Percentiles rank a stretch among this genome's conserved stretches.
phyloP scores from a whole-genome alignment of 1,140 invertebrate species.

The Drosophila parabipectinata region DNA sequence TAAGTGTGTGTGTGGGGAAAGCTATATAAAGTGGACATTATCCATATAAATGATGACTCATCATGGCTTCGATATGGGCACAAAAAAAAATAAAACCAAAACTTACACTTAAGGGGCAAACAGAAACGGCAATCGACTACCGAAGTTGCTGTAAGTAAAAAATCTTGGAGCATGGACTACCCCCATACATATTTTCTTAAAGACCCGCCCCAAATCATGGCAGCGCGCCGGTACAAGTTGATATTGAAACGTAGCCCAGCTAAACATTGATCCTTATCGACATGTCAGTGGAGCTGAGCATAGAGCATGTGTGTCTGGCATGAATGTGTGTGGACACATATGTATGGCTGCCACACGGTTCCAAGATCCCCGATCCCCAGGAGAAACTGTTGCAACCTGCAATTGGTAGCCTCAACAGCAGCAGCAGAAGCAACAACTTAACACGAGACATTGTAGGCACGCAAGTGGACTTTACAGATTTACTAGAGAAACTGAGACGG shows the following conservation, averaged over 20 bases:
- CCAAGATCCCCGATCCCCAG: too few species aligned
- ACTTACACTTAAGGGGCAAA: constrained; percentile 14
- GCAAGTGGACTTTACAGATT: constrained; percentile 21
- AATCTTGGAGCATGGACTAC: background rate
- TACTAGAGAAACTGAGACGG: background rate
- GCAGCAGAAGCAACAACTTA: constrained; percentile 65
- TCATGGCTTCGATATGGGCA: constrained; percentile 1
- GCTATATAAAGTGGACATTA: constrained; percentile 52
- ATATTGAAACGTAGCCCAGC: constrained; percentile 74
- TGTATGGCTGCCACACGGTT: constrained; percentile 23
- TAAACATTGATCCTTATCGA: constrained; percentile 81
- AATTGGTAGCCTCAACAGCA: constrained; percentile 73
- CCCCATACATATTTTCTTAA: background rate
- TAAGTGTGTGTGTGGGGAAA: constrained; percentile 11
- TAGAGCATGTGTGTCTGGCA: constrained; percentile 7
- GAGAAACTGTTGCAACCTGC: constrained; percentile 25
- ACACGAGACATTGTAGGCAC: constrained; percentile 57
- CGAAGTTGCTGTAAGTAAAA: constrained; percentile 25
- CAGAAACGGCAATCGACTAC: constrained; percentile 8
- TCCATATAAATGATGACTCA: constrained; percentile 43
- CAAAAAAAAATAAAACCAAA: constrained; percentile 5
- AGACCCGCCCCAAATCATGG: constrained; percentile 73
- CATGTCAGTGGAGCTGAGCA: constrained; percentile 41
- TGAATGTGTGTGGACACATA: constrained; percentile 7
- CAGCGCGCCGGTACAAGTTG: constrained; percentile 21